These are phyloP conservation scores for Homarus americanus DNA, from an alignment of 1,140 invertebrate species.

Conservation along the genomic window DNA sequence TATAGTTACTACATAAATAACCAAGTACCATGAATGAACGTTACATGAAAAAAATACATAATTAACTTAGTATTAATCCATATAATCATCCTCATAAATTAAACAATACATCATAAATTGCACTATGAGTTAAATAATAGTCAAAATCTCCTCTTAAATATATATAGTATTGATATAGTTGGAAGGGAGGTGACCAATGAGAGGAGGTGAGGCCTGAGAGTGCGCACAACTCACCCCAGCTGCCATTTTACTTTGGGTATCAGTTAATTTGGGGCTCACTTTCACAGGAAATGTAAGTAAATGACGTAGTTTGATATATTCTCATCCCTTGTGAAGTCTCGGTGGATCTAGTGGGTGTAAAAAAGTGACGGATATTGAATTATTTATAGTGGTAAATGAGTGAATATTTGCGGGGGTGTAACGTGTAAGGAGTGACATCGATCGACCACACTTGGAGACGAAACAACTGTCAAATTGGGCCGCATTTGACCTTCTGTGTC, in stretches of 20 bases:
- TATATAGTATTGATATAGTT: slow-evolving; percentile 11
- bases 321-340: background rate
- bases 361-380: background rate
- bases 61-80: background rate
- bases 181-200: background rate
- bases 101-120: background rate
- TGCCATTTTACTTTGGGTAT: slow-evolving; percentile 58
- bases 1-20: no score
- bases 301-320: background rate
- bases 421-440: slow-evolving; percentile 30
- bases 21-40: no score
- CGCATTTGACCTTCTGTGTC: slow-evolving; percentile 7
- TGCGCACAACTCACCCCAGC: slow-evolving; percentile 44
- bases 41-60: background rate
- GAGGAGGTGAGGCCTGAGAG: background rate
- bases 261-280: slow-evolving; percentile 50
- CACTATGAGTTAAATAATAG: background rate
- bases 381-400: background rate
- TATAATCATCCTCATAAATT: background rate
- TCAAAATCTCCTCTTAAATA: background rate
- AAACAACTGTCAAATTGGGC: slow-evolving; percentile 51
- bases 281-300: slow-evolving; percentile 58
- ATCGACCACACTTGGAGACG: slow-evolving; percentile 23
- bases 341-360: background rate
- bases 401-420: slow-evolving; percentile 3